Percentiles rank a stretch among this genome's conserved stretches.
Evolutionary conservation across 2,113 vertebrate genomes (phyloP).

Genomic region (Erythrocercus mccallii): DNA sequence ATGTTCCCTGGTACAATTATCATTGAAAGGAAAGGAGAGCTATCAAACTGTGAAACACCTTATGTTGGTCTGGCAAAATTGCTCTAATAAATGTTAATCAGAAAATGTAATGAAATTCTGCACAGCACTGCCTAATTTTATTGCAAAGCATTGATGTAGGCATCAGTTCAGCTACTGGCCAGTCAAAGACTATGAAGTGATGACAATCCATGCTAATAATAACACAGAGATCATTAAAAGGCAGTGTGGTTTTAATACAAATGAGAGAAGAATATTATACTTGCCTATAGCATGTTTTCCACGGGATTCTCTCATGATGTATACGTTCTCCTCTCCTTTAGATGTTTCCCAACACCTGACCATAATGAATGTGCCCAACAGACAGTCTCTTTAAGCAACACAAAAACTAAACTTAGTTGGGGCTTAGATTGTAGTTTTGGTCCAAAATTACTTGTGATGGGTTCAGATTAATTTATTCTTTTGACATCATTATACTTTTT

Average conservation of each 20-base stretch:
- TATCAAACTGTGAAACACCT: conserved; percentile 18
- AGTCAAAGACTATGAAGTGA: background rate
- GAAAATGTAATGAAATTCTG: conserved; percentile 9
- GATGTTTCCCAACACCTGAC: background rate
- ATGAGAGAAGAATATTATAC: background rate
- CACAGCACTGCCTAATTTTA: background rate
- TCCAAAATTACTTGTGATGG: background rate
- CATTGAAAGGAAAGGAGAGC: background rate
- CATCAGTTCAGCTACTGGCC: background rate
- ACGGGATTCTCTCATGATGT: background rate
- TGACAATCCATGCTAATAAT: background rate
- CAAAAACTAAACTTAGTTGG: background rate
- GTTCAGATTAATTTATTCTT: background rate
- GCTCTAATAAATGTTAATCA: conserved; percentile 17
- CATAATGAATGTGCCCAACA: background rate
- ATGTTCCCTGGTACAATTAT: background rate
- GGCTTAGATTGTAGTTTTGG: background rate
- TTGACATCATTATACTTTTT: background rate
- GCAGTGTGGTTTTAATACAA: background rate
- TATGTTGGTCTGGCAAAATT: background rate
- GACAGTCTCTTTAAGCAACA: background rate
- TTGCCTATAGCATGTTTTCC: background rate
- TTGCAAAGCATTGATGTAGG: background rate
- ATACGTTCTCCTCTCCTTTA: background rate
- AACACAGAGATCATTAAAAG: background rate